Base-by-base conservation (phyloP, 2,797 vertebrate species). In the Tarsius wallacei region DNA sequence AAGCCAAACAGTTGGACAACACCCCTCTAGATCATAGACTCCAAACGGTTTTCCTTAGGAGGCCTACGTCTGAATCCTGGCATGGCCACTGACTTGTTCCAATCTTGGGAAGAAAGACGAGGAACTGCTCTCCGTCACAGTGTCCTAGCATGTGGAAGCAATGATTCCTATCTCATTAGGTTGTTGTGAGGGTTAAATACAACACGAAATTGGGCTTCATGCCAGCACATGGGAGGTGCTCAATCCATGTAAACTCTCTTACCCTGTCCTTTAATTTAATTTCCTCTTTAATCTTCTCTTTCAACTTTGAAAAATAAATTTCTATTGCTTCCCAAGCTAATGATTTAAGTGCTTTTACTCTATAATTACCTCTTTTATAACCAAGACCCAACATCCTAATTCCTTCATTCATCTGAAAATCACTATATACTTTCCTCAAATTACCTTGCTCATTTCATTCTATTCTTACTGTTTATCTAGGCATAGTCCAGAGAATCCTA, bases 231-330 rank as follows among this genome's bases (percentile, higher is more conserved):
- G 36, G 81, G 57, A 76, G 66, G n/a, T 78, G 8, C 33, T 78
- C 28, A 42, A 19, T 1, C 12, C 21, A 3, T 93, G 11, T 33
- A 78, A 73, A 78, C 82, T 90, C 26, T 22, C 42, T 74, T 59
- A 87, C 21, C 57, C 88, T 77, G 68, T 42, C 15, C 57, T 96
- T 53, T 61, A 77, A 63, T 90, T 83, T 87, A 87, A 59, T 84
- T 73, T 59, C 13, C 1, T 96, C 16, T 90, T 95, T 42, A 94
- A 64, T 87, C 10, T 53, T 66, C 36, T 87, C 31, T 94, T 93
- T 83, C n/a, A 96, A 81, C 33, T 78, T 17, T 47, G 66, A 28
- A 85, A 97, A 90, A 95, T 24, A 85, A 88, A 83, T 97, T 97
- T 68, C 16, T 96, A 76, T 95, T 97, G 33, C 28, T 70, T 96